A percentile compares a stretch with the other conserved stretches of the same genome.
Conservation (phyloP, 2,113 vertebrate species). For the Pollimyrus isidori region DNA sequence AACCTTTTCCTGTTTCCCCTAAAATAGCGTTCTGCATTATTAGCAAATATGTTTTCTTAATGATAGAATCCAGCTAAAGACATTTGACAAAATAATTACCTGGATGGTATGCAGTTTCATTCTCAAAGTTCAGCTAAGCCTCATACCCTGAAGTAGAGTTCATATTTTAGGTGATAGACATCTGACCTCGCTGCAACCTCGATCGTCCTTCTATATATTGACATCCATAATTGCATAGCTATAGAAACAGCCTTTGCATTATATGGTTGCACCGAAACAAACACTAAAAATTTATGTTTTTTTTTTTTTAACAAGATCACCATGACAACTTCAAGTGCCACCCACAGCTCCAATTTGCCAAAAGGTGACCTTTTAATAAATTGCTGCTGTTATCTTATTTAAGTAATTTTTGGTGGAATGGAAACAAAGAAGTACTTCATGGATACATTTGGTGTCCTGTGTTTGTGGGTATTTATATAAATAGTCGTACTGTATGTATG, state of each 20-base stretch:
- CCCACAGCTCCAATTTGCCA: not conserved
- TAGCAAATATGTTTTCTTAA: not conserved
- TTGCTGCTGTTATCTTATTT: constrained; percentile 74
- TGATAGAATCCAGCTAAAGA: not conserved
- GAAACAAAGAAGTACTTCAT: constrained; percentile 3
- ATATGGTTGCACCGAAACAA: not conserved
- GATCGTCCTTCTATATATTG: not conserved
- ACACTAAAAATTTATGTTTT: not conserved
- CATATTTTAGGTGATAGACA: not conserved
- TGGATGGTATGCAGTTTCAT: not conserved
- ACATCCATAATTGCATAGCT: not conserved
- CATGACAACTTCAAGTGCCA: constrained; percentile 26
- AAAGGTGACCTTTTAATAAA: constrained; percentile 42
- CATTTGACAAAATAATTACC: not conserved
- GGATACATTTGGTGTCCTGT: not conserved
- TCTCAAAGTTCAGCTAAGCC: not conserved
- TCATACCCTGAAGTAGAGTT: not conserved
- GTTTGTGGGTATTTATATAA: not conserved
- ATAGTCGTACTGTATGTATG: not conserved
- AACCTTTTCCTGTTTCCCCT: not conserved
- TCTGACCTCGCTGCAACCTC: not conserved
- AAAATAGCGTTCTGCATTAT: not conserved
- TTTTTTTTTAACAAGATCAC: not conserved
- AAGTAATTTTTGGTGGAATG: constrained; percentile 52
- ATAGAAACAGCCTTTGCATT: not conserved